Evolutionary conservation across 2,888 invertebrate species (phyloP).

Genomic region (Candidula unifasciata): DNA sequence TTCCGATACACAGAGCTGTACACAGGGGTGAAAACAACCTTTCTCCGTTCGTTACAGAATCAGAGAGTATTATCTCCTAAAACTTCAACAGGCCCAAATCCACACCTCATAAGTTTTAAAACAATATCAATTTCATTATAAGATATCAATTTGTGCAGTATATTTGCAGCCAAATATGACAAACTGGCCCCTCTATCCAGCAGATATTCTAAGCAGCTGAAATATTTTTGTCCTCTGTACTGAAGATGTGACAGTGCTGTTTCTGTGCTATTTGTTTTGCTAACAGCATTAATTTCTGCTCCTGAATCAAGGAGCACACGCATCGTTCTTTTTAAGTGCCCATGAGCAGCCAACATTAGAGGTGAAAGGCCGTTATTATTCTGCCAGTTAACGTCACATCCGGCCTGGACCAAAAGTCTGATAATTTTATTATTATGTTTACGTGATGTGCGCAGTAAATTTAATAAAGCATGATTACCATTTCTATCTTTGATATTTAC

Average conservation of each 20-base stretch:
- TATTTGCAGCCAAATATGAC: background rate
- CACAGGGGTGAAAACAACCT: conserved; percentile 1
- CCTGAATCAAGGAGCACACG: background rate
- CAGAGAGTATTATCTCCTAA: no score
- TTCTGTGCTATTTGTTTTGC: background rate
- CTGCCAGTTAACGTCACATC: conserved; percentile 8
- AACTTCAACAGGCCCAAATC: conserved; percentile 8
- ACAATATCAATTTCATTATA: background rate
- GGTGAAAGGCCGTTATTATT: conserved; percentile 8
- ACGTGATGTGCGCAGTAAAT: background rate
- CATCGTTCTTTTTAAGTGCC: background rate
- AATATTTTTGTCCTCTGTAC: no score
- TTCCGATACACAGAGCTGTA: background rate
- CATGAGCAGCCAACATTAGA: background rate
- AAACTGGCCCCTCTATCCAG: conserved; percentile 19
- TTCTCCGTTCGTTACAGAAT: no score
- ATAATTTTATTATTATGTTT: background rate
- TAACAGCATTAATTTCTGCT: conserved; percentile 25
- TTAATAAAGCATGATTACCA: background rate
- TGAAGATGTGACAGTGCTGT: conserved; percentile 5
- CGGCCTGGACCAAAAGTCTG: background rate
- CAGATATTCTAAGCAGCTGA: background rate
- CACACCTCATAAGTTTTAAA: background rate
- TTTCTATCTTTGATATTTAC: background rate
- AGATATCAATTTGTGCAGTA: background rate